Evolutionary conservation across 2,113 vertebrate species (phyloP), one percentile per base, ranked within the genome.

Genomic region (Peromyscus polionotus): DNA sequence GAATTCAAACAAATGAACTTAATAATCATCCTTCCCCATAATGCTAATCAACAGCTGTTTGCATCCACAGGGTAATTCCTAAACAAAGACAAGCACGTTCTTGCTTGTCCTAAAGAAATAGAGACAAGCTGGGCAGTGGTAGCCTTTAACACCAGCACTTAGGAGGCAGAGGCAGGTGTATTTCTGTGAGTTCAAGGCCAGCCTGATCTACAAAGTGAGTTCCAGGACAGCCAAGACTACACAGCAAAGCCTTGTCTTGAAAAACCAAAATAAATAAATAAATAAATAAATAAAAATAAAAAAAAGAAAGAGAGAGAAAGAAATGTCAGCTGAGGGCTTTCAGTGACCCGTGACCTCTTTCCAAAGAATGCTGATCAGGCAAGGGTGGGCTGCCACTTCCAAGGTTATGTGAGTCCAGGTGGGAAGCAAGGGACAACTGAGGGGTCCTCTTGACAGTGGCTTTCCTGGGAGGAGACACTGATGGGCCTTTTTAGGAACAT

Each of bases 11-110:
- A 72, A 89, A 72, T 54, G 59, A 86, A 93, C 5, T 86, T 94
- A 72, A 36, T 67, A 61, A 84, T 7, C 3, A 33, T 42, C 88
- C 72, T 31, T 94, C 11, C 7, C 36, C 17, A 39, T 68, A 8
- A 73, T 31, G 59, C 20, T 83, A 79, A 88, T 54, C 39, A 57
- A 61, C 42, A 88, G 63, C 57, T 94, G 42, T 45, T 90, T 92
- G 19, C 39, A 63, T 24, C 28, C 61, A 63, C 24, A 79, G 7
- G 4, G 45, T 63, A 84, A 92, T 76, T 80, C n/a, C 70, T 88
- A 75, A 88, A 75, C n/a, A 75, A 89, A 90, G 22, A 85, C 80
- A 94, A 89, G 45, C 16, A 89, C 48, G 88, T 76, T 63, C 33
- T 88, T 68, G 9, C 45, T 94, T 87, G 65, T 54, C 36, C 45